Base-by-base conservation (phyloP, 1,140 invertebrate species). In the Zaprionus gabonicus region DNA sequence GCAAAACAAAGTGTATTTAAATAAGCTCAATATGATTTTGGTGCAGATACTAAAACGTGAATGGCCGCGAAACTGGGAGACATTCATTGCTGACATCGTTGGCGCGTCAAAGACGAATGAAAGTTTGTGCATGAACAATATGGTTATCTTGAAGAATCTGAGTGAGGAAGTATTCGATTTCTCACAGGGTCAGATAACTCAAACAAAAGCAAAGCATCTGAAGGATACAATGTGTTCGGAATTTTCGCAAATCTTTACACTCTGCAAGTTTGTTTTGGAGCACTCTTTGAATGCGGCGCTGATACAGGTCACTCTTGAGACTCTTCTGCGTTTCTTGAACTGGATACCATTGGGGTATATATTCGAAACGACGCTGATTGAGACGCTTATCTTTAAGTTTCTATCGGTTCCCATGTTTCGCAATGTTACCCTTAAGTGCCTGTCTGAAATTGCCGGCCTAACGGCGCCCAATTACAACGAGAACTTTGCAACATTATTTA, bases 211-310 rank as follows among this genome's bases (percentile, higher is more conserved):
- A 1, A 99, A 99, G 93, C 98, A 99, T 94, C 94, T 99, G 7
- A 99, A 99, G 93, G 98, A 99, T 93, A 98, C 98, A n/a, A 99
- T 99, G 98, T 99, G 99, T 94, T 97, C 96, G 57, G 98, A 99
- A 93, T 99, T 99, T 94, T 98, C 98, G 75, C 97, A 99, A 93
- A 99, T 99, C 79, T 99, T 99, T 93, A 96, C 98, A 83, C 95
- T 99, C 6, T 99, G 99, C 94, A 97, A 99, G 92, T 99, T 98
- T 95, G 98, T 99, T 20, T 95, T 99, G 95, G 98, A 99, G 85
- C 98, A 98, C 94, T 99, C 98, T 36, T 97, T 98, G 94, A 99
- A 99, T 95, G 97, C 98, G 57, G 96, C 97, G 67, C 94, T 99
- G 44, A 98, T 99, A 72, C 96, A 96, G 83, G 96, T 98, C 13